A percentile compares a stretch with the other conserved stretches of the same genome.
Conservation (phyloP, 2,113 vertebrate species). For the Ochotona princeps region DNA sequence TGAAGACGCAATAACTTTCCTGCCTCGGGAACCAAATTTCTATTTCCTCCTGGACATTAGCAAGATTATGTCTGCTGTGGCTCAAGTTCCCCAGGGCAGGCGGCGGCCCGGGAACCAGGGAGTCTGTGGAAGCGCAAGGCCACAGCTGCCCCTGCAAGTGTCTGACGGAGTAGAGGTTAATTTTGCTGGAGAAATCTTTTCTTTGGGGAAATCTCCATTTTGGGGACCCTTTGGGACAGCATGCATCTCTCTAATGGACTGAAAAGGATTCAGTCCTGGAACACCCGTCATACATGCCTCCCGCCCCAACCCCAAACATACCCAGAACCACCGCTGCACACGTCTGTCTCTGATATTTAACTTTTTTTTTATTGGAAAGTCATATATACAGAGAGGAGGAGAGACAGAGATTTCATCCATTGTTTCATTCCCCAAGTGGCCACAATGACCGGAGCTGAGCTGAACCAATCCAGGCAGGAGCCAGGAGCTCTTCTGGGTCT, state of each 20-base stretch:
- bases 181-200: neutral
- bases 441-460: too few relatives aligned
- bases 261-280: conserved; percentile 19
- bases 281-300: neutral
- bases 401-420: too few relatives aligned
- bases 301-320: too few relatives aligned
- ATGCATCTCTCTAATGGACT: neutral
- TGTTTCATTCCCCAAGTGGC: too few relatives aligned
- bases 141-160: too few relatives aligned
- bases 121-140: too few relatives aligned
- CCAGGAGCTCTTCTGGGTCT: too few relatives aligned
- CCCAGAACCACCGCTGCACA: neutral
- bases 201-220: conserved; percentile 17
- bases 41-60: conserved; percentile 31
- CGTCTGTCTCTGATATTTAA: neutral
- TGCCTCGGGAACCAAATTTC: conserved; percentile 32
- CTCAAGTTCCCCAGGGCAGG: conserved; percentile 53
- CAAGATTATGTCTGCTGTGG: conserved; percentile 38
- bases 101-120: neutral
- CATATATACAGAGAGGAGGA: too few relatives aligned
- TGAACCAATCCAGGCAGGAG: too few relatives aligned
- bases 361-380: too few relatives aligned
- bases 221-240: neutral
- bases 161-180: too few relatives aligned
- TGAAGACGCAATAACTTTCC: neutral